A percentile compares a stretch with the other conserved stretches of the same genome.
phyloP scores from a whole-genome alignment of 2,888 invertebrate genomes.

The Heliconius ismenius region DNA sequence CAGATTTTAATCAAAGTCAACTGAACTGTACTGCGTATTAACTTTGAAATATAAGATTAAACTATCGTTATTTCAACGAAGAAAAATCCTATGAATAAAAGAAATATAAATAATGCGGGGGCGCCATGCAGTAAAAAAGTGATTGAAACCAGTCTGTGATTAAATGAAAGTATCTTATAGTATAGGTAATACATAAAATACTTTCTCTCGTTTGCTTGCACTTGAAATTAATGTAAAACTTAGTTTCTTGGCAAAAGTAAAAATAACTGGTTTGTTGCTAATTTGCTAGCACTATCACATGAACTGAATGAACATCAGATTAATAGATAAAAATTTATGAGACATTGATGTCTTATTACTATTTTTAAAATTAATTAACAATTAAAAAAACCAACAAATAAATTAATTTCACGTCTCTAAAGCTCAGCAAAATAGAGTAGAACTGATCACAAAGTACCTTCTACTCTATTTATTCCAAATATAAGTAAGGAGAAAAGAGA shows the following conservation, averaged over 20 bases:
- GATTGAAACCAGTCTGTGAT: constrained; percentile 63
- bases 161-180: constrained; percentile 69
- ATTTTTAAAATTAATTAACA: background rate
- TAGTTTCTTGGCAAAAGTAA: constrained; percentile 21
- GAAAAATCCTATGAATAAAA: background rate
- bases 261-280: constrained; percentile 17
- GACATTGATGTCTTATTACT: background rate
- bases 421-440: background rate
- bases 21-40: constrained; percentile 32
- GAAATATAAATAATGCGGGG: constrained; percentile 28
- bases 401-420: background rate
- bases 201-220: constrained; percentile 63
- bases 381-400: background rate
- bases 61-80: background rate
- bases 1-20: constrained; percentile 53
- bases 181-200: constrained; percentile 60
- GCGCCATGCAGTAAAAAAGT: constrained; percentile 53
- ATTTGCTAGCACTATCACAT: background rate
- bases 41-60: background rate
- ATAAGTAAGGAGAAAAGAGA: background rate
- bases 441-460: background rate
- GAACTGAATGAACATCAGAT: background rate
- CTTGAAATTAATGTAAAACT: constrained; percentile 39
- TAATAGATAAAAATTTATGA: constrained; percentile 1
- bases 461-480: background rate